These are phyloP conservation scores for Todiramphus saurophagus DNA, from an alignment of 2,113 vertebrate genomes.

Conservation along the genomic window DNA sequence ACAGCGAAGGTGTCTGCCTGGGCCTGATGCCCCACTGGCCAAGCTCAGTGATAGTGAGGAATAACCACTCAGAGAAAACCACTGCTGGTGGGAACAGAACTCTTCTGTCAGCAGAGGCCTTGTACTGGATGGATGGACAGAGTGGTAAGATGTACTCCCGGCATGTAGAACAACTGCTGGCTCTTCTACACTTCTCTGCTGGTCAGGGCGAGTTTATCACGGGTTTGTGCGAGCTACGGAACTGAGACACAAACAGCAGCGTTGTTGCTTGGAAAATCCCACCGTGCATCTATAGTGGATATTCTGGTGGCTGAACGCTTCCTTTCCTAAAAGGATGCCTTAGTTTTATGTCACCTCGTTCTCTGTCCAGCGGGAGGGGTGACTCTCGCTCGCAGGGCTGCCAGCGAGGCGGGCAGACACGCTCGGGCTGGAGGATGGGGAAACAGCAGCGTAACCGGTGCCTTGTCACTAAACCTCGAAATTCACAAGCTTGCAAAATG, in stretches of 20 bases:
- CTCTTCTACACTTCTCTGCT: neutral
- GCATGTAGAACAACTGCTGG: neutral
- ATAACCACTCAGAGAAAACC: neutral
- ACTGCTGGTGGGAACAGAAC: neutral
- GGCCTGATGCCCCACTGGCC: neutral
- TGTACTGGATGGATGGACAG: too few relatives aligned
- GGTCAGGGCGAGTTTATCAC: accelerated
- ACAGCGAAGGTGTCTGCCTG: accelerated
- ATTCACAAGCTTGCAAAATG: accelerated
- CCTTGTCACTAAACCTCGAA: neutral
- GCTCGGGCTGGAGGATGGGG: accelerated
- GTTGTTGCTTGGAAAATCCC: neutral
- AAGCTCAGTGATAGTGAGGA: neutral
- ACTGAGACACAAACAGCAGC: neutral
- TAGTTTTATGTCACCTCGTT: accelerated
- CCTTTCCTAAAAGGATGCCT: neutral
- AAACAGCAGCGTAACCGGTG: too few relatives aligned
- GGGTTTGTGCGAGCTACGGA: neutral
- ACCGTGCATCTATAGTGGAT: accelerated
- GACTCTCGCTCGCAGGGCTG: accelerated
- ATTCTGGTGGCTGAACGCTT: neutral
- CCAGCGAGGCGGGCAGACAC: accelerated
- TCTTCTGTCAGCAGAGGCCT: neutral
- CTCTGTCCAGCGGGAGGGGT: accelerated
- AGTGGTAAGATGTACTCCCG: accelerated